These are phyloP conservation scores for Rhincodon typus DNA, from an alignment of 2,797 vertebrate genomes.

Conservation along the genomic window DNA sequence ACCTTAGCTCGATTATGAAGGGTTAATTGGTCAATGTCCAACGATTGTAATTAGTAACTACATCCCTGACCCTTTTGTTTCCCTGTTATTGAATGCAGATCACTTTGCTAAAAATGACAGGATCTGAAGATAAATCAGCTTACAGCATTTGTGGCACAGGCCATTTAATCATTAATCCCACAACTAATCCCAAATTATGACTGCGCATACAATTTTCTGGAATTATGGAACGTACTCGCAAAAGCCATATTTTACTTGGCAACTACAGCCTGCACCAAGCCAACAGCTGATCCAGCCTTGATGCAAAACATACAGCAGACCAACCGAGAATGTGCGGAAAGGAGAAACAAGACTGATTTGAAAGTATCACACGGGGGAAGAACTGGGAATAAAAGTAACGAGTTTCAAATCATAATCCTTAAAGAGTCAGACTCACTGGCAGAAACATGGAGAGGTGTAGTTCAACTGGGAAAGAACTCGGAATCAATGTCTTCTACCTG, in stretches of 20 bases:
- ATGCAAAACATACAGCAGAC: neutral
- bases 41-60: neutral
- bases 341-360: neutral
- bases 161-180: neutral
- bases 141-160: neutral
- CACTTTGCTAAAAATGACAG: neutral
- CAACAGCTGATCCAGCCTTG: neutral
- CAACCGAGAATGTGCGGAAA: no score
- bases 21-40: neutral
- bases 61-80: neutral
- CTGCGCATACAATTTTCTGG: neutral
- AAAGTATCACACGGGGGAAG: neutral
- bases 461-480: neutral
- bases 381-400: neutral
- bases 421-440: neutral
- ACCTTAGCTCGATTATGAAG: neutral
- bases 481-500: no score
- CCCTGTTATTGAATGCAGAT: neutral
- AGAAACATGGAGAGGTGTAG: neutral
- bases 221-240: neutral
- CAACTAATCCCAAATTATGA: neutral
- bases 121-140: neutral
- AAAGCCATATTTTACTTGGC: neutral
- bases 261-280: neutral
- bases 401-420: neutral